A percentile compares a stretch with the other conserved stretches of the same genome.
Conservation (phyloP, 2,797 vertebrate species). For the Squalus acanthias region DNA sequence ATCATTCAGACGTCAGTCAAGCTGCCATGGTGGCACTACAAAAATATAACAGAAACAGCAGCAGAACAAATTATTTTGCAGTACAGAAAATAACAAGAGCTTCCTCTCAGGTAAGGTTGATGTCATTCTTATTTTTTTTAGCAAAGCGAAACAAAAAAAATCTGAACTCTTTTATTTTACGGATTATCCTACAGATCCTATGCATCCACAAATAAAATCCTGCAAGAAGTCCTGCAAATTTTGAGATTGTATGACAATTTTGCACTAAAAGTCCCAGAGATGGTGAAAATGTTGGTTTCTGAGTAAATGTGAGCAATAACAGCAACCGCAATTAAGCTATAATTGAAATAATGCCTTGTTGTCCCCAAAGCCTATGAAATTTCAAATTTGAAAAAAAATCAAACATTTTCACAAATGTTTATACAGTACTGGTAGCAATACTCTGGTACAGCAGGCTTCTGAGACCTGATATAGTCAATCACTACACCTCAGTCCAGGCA, state of each 20-base stretch:
- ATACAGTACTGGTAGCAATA: too few species aligned
- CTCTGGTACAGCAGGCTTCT: background rate
- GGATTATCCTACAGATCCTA: background rate
- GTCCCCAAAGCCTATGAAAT: background rate
- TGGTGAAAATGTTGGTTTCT: background rate
- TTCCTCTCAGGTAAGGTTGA: constrained; percentile 10
- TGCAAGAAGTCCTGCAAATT: background rate
- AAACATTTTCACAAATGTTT: background rate
- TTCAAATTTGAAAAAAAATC: background rate
- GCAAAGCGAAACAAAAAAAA: background rate
- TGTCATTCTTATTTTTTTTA: background rate
- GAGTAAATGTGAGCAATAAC: background rate
- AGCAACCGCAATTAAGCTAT: background rate
- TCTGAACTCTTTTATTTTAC: background rate
- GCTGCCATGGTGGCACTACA: background rate
- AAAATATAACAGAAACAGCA: constrained; percentile 29
- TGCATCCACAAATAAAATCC: background rate
- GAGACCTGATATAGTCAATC: background rate
- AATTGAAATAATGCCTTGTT: background rate
- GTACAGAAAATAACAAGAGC: constrained; percentile 24
- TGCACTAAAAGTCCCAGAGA: background rate
- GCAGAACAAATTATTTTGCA: constrained; percentile 20
- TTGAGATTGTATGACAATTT: background rate
- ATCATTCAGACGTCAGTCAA: background rate
- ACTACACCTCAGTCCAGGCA: background rate